These are phyloP conservation scores for Etheostoma spectabile DNA, from an alignment of 2,113 vertebrate genomes.

Conservation along the genomic window DNA sequence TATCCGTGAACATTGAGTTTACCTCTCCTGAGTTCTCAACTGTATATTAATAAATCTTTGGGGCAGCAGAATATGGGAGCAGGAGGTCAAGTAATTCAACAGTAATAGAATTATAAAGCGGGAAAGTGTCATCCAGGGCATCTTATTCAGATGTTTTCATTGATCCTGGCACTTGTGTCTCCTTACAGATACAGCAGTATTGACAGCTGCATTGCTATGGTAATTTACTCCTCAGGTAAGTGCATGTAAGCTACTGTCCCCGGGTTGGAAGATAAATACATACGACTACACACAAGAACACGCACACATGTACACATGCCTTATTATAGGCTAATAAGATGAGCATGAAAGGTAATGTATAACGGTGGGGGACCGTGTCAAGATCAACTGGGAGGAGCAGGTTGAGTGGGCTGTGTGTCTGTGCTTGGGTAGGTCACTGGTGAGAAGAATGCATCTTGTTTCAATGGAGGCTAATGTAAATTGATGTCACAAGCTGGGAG, in stretches of 20 bases:
- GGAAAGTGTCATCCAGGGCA: constrained; percentile 55
- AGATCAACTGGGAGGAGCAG: constrained; percentile 59
- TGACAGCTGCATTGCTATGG: constrained; percentile 81
- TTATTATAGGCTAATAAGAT: constrained; percentile 75
- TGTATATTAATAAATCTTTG: constrained; percentile 60
- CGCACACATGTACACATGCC: constrained; percentile 26
- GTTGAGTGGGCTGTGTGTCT: constrained; percentile 42
- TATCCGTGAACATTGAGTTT: constrained; percentile 52
- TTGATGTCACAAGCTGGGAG: constrained; percentile 76
- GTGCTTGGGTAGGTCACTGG: constrained; percentile 36
- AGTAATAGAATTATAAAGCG: constrained; percentile 75
- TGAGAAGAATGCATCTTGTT: constrained; percentile 66
- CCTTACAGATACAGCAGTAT: constrained; percentile 73
- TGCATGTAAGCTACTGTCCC: constrained; percentile 47
- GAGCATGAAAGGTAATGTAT: constrained; percentile 65
- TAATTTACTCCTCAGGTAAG: constrained; percentile 75
- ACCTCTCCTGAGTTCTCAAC: constrained; percentile 12
- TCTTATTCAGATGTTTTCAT: constrained; percentile 79
- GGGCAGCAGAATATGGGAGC: constrained; percentile 43
- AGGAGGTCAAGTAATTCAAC: constrained; percentile 64
- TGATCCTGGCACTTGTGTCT: constrained; percentile 75
- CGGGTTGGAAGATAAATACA: constrained; percentile 58
- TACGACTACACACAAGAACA: constrained; percentile 29
- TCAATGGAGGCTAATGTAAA: constrained; percentile 77
- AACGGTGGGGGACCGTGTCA: constrained; percentile 67